phyloP scores from a whole-genome alignment of 2,888 invertebrate species.

The Epinotia nisella region DNA sequence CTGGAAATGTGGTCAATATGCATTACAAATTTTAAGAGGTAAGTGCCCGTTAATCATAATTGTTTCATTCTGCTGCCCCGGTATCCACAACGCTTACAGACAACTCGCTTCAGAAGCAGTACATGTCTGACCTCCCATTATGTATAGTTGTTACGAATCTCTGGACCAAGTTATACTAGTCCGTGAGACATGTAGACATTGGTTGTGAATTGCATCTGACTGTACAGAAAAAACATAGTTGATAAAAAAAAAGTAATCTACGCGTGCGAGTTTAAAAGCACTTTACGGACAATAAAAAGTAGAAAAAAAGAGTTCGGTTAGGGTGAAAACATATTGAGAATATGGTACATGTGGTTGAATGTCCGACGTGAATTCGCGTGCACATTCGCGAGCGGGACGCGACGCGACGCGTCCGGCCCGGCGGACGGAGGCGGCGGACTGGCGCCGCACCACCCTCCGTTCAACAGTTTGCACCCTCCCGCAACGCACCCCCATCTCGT shows the following conservation, averaged over 20 bases:
- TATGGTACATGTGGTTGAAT: conserved; percentile 4
- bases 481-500: conserved; percentile 60
- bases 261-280: neutral
- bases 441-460: conserved; percentile 75
- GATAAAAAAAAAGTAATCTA: neutral
- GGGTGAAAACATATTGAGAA: neutral
- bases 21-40: neutral
- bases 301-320: neutral
- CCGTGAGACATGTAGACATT: neutral
- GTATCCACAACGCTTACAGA: neutral
- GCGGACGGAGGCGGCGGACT: conserved; percentile 72
- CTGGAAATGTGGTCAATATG: neutral
- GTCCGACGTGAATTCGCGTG: conserved; percentile 45
- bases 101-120: neutral
- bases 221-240: neutral
- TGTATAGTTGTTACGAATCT: neutral
- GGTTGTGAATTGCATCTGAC: neutral
- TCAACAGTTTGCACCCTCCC: conserved; percentile 82
- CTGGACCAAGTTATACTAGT: neutral
- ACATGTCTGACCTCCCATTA: neutral
- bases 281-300: neutral
- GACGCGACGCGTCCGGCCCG: conserved; percentile 59
- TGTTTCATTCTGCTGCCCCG: neutral
- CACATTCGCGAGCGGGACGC: conserved; percentile 47
- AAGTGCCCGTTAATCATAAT: neutral